Evolutionary conservation across 2,888 invertebrate genomes (phyloP).

Genomic region (Cyclophora punctaria): DNA sequence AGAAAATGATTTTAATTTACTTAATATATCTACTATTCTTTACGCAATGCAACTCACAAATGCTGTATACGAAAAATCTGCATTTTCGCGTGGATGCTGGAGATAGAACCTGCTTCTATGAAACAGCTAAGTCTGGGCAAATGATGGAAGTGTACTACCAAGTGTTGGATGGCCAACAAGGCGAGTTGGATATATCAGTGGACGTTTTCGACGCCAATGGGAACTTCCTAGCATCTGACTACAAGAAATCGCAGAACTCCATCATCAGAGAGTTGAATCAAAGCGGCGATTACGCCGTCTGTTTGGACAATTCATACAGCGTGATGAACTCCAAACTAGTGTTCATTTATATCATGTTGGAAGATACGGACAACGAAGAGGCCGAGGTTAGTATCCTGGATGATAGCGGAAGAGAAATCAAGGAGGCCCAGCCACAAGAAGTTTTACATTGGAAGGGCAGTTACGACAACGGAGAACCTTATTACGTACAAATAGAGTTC

Average conservation of each 20-base stretch:
- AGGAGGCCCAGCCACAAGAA: slow-evolving; percentile 34
- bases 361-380: slow-evolving; percentile 59
- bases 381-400: slow-evolving; percentile 27
- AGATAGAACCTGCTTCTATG: slow-evolving; percentile 50
- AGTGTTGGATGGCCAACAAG: slow-evolving; percentile 86
- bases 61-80: slow-evolving; percentile 45
- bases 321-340: slow-evolving; percentile 86
- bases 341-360: slow-evolving; percentile 83
- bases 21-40: slow-evolving; percentile 15
- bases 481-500: slow-evolving; percentile 61
- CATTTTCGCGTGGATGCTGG: slow-evolving; percentile 58
- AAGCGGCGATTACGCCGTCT: slow-evolving; percentile 86
- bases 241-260: slow-evolving; percentile 80
- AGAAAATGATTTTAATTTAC: slow-evolving; percentile 8
- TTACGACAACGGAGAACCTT: slow-evolving; percentile 35
- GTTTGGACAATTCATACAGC: slow-evolving; percentile 91
- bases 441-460: slow-evolving; percentile 50
- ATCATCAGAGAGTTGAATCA: slow-evolving; percentile 76
- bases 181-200: slow-evolving; percentile 88
- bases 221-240: slow-evolving; percentile 76
- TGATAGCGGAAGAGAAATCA: slow-evolving; percentile 37
- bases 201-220: slow-evolving; percentile 79
- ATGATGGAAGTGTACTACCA: slow-evolving; percentile 62
- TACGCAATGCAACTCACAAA: slow-evolving; percentile 23
- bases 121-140: slow-evolving; percentile 48